Evolutionary conservation across 2,113 vertebrate species (phyloP), one percentile per base, ranked within the genome.

Genomic region (Pomatorhinus ruficollis): DNA sequence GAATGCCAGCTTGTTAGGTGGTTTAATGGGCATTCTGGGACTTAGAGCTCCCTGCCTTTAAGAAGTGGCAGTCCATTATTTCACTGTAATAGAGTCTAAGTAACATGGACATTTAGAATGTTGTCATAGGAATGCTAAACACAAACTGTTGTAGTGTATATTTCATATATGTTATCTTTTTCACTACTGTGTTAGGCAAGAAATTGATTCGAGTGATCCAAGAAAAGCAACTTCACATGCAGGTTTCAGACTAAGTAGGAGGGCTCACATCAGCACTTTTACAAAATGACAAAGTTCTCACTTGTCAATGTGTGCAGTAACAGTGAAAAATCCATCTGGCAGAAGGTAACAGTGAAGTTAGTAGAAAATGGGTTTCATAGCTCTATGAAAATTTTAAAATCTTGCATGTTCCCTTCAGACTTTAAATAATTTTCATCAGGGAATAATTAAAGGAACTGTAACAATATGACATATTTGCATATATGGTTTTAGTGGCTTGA

Each of bases 311-410:
- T 85, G 89, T 89, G 77, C 87, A 94, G 65, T n/a, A 91, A 84
- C 61, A 93, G 65, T 91, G 83, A 94, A 89, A 93, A 97, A 93
- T 82, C 84, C 93, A 91, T 93, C 66, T 91, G 70, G 61, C 61
- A 82, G 44, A 54, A 90, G 24, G 44, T 56, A 83, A 87, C 47
- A 31, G 31, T 69, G 57, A 72, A 94, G 42, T 69, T 69, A 68
- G 19, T 63, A 83, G 40, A 85, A 87, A 95, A 87, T 28, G 5
- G 4, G 80, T 90, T 94, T 91, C 28, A 69, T 12, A 14, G 20
- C 42, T 69, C 28, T n/a, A 27, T 42, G 40, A 85, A 80, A 85
- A 91, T 54, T 76, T 83, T 75, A 35, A 65, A 49, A 3, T 49
- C 52, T 20, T 60, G 2, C 5, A 1, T 39, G 11, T 23, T 80